phyloP scores from a whole-genome alignment of 1,140 invertebrate genomes.

The Zaprionus ghesquierei region DNA sequence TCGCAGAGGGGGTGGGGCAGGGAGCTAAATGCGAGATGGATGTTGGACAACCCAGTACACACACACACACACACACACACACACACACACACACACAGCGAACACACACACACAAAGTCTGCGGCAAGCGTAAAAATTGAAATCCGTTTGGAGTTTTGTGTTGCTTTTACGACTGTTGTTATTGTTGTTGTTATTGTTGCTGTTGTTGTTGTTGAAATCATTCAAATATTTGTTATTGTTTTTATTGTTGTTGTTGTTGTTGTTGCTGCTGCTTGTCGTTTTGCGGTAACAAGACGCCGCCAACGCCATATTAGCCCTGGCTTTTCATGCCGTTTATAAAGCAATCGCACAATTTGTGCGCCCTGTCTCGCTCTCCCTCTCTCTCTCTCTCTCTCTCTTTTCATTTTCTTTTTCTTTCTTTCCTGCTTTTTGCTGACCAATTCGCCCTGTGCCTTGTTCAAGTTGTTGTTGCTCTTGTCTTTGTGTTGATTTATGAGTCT shows the following conservation, averaged over 20 bases:
- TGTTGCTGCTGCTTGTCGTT: constrained; percentile 16
- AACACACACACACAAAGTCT: neutral
- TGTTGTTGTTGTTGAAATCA: constrained; percentile 38
- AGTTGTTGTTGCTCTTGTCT: constrained; percentile 3
- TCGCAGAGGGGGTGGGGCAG: neutral
- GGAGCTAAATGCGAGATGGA: constrained; percentile 9
- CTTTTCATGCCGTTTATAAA: constrained; percentile 61
- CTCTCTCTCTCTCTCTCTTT: constrained; percentile 35
- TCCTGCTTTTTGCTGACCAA: constrained; percentile 53
- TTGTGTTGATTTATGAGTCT: constrained; percentile 67
- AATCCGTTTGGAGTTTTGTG: constrained; percentile 23
- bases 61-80: constrained; percentile 20
- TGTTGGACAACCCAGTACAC: constrained; percentile 12
- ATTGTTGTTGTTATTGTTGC: constrained; percentile 1
- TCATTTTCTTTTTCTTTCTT: constrained; percentile 21
- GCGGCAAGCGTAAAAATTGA: constrained; percentile 26
- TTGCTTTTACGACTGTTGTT: neutral
- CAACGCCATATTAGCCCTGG: constrained; percentile 71
- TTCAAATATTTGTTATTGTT: constrained; percentile 61
- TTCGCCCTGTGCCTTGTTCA: constrained; percentile 31
- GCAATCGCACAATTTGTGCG: constrained; percentile 58
- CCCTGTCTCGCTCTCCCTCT: too few relatives aligned
- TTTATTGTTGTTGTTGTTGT: neutral
- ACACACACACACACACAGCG: neutral
- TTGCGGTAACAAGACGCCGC: constrained; percentile 65